Evolutionary conservation across 2,888 invertebrate genomes (phyloP).

Genomic region (Synanthedon formicaeformis): DNA sequence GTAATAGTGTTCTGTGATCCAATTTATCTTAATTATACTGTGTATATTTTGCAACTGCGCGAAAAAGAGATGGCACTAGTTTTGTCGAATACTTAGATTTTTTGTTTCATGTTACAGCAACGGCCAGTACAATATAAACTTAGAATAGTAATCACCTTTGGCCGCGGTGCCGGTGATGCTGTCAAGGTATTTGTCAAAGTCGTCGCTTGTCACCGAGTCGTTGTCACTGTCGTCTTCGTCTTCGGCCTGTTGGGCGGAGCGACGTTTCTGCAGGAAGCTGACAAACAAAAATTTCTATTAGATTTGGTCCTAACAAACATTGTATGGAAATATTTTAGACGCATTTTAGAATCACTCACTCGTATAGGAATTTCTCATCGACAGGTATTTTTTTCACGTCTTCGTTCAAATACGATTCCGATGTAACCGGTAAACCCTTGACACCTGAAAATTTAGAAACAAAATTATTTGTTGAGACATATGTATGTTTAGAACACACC

Average conservation of each 20-base stretch:
- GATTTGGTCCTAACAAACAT: no score
- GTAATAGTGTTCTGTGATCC: no score
- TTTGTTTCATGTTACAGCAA: slow-evolving; percentile 30
- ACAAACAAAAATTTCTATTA: no score
- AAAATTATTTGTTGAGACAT: no score
- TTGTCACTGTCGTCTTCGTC: slow-evolving; percentile 69
- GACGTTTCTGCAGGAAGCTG: slow-evolving; percentile 73
- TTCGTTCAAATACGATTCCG: slow-evolving; percentile 76
- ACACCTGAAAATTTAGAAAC: slow-evolving; percentile 27
- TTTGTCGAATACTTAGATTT: slow-evolving; percentile 25
- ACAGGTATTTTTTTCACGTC: slow-evolving; percentile 83
- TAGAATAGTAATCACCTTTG: slow-evolving; percentile 15
- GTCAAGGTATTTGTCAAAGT: slow-evolving; percentile 79
- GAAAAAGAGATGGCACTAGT: slow-evolving; percentile 18
- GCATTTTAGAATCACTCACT: no score
- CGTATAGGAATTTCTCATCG: slow-evolving; percentile 89
- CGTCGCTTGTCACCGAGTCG: slow-evolving; percentile 82
- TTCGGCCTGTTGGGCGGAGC: slow-evolving; percentile 31
- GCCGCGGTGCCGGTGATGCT: slow-evolving; percentile 53
- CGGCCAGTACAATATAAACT: no score
- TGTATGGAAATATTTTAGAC: no score
- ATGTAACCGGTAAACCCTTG: slow-evolving; percentile 79
- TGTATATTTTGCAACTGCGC: slow-evolving; percentile 7
- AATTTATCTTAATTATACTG: no score
- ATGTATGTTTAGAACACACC: no score